Base-by-base conservation (phyloP, 2,113 vertebrate species). In the Leucoraja erinaceus region DNA sequence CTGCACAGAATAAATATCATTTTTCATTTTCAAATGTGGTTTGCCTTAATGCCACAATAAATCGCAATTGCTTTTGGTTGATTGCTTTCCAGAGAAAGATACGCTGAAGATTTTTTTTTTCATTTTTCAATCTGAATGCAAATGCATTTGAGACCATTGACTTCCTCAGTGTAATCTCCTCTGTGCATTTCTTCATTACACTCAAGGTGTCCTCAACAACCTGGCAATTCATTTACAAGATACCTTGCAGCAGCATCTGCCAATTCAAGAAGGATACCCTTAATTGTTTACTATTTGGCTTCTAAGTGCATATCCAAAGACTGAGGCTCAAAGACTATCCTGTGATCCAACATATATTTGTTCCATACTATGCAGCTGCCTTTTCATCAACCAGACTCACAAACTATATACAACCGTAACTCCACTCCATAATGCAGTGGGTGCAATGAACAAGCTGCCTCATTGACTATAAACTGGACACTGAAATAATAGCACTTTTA, bases 221-320 rank as follows among this genome's bases (percentile, higher is more conserved):
- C n/a, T 16, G 25, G 75, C 4, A 79, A 14, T 93, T 78, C 93
- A 77, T 16, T 66, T 20, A 31, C 20, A 59, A 59, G 54, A 9
- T 76, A 93, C 59, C 31, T 93, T 79, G 74, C 12, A 25, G 4
- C 54, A 75, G 18, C 56, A 63, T 93, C 20, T 59, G 56, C 25
- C 75, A 79, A 93, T 79, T 77, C 93, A 93, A 93, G 31, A 61
- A 47, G 25, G 54, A n/a, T 61, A 56, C 10, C 56, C 54, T 61
- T n/a, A 86, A 86, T 86, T 86, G 81, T 59, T 86, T 86, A 0
- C 4, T 63, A 14, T 63, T 28, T n/a, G 31, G 56, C 25, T 31
- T 4, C 83, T 88, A 88, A 63, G 63, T 88, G 54, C 9, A 88
- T 88, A 14, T 88, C 59, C 83, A 63, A 88, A 31, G 59, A n/a